Percentiles rank a stretch among this genome's conserved stretches.
These are phyloP conservation scores for Amblyornis subalaris DNA, from an alignment of 2,113 vertebrate species.

Conservation along the genomic window DNA sequence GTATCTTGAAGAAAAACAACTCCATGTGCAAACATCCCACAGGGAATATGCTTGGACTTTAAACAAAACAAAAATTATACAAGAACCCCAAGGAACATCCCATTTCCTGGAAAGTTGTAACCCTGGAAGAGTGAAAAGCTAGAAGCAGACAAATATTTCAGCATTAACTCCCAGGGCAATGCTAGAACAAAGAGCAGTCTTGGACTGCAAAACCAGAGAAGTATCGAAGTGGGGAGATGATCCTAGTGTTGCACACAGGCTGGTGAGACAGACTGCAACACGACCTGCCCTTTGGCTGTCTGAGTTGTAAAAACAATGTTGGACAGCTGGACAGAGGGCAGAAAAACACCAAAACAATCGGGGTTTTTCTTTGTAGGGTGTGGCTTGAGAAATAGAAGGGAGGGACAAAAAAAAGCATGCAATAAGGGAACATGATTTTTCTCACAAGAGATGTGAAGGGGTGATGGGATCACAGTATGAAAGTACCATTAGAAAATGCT, in stretches of 20 bases:
- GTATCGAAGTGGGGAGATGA: background rate
- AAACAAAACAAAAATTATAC: background rate
- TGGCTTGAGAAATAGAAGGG: background rate
- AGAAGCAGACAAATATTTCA: background rate
- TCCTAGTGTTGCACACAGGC: background rate
- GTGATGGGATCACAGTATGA: background rate
- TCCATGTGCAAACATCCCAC: background rate
- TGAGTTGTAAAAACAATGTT: background rate
- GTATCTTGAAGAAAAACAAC: background rate
- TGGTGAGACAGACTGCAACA: background rate
- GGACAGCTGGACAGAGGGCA: background rate
- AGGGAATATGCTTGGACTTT: background rate
- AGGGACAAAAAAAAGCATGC: background rate
- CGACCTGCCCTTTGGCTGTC: background rate
- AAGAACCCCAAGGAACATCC: background rate
- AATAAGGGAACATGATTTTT: background rate
- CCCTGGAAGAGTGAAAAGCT: background rate
- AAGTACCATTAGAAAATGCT: background rate
- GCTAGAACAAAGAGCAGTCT: background rate
- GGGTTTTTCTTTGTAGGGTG: background rate
- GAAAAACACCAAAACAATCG: background rate
- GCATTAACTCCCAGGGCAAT: background rate
- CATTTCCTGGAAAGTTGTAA: constrained; percentile 19
- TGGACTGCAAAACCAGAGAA: background rate
- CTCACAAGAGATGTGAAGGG: background rate